Percentiles rank a stretch among this genome's conserved stretches.
Evolutionary conservation across 1,140 invertebrate species (phyloP).

Genomic region (Lasioglossum albipes): DNA sequence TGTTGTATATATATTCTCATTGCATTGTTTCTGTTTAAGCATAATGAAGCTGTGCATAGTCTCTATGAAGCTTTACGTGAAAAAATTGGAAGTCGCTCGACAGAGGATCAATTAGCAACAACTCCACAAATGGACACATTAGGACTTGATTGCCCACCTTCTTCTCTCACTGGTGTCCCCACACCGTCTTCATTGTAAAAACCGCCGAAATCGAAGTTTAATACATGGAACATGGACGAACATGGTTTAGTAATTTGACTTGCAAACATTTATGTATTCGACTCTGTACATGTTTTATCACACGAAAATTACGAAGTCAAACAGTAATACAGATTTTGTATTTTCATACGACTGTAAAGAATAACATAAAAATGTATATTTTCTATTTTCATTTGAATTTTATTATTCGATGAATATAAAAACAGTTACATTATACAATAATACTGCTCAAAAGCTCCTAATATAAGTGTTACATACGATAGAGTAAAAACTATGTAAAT

Average conservation of each 20-base stretch:
- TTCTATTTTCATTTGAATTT: conserved; percentile 10
- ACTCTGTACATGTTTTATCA: not conserved
- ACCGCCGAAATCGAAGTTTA: not conserved
- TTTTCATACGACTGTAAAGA: conserved; percentile 1
- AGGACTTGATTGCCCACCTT: conserved; percentile 88
- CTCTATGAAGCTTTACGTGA: conserved; percentile 89
- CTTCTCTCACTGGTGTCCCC: conserved; percentile 70
- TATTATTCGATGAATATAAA: conserved; percentile 7
- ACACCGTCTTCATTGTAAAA: conserved; percentile 44
- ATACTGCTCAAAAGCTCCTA: not conserved
- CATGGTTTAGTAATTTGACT: not conserved
- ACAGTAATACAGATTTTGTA: conserved; percentile 11
- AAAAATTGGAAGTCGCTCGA: conserved; percentile 84
- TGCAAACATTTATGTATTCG: not conserved
- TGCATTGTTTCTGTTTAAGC: conserved; percentile 79
- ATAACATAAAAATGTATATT: conserved; percentile 11
- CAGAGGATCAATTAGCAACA: conserved; percentile 84
- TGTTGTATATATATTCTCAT: conserved; percentile 30
- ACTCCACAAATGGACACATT: conserved; percentile 81
- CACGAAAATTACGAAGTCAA: not conserved
- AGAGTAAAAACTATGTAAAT: not conserved
- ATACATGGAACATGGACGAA: conserved; percentile 6
- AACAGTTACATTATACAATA: conserved; percentile 6
- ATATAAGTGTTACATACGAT: conserved; percentile 2
- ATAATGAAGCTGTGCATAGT: conserved; percentile 91